These are phyloP conservation scores for Siniperca chuatsi DNA, from an alignment of 2,113 vertebrate genomes.

Conservation along the genomic window DNA sequence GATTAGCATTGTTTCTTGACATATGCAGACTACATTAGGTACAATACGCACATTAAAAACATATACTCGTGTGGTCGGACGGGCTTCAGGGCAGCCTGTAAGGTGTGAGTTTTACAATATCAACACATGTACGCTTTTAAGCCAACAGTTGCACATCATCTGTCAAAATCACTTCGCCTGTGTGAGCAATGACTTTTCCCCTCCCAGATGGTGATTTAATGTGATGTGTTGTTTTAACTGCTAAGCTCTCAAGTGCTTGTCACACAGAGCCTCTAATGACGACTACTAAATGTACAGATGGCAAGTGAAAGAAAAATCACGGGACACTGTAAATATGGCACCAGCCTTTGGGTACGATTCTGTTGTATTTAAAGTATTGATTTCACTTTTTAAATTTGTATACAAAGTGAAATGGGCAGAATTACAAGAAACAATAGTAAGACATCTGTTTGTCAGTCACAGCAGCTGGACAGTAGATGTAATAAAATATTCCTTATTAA, in stretches of 20 bases:
- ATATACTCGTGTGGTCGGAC: neutral
- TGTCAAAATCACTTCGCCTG: slow-evolving; percentile 23
- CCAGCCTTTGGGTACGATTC: neutral
- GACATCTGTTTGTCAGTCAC: neutral
- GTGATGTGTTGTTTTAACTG: slow-evolving; percentile 37
- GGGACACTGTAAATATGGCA: neutral
- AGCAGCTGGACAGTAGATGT: slow-evolving; percentile 6
- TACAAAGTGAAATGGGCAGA: neutral
- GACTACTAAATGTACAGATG: slow-evolving; percentile 24
- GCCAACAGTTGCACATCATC: slow-evolving; percentile 25
- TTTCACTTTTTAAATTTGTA: neutral
- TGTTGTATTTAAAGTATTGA: neutral
- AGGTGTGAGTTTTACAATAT: neutral
- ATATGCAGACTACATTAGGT: neutral
- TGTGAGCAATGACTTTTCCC: neutral
- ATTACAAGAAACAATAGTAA: neutral
- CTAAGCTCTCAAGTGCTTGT: slow-evolving; percentile 56
- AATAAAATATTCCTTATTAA: slow-evolving; percentile 11
- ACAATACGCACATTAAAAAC: neutral
- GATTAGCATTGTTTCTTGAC: neutral
- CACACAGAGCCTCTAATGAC: slow-evolving; percentile 35
- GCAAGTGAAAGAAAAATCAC: slow-evolving; percentile 1
- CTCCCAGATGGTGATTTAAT: slow-evolving; percentile 30
- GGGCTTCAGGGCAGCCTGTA: neutral
- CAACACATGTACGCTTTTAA: slow-evolving; percentile 4